Evolutionary conservation across 30 jellyfish, hydroid and myxozoan species (phyloP), one percentile per base, ranked within the genome.

Genomic region (Haliclystus octoradiatus): DNA sequence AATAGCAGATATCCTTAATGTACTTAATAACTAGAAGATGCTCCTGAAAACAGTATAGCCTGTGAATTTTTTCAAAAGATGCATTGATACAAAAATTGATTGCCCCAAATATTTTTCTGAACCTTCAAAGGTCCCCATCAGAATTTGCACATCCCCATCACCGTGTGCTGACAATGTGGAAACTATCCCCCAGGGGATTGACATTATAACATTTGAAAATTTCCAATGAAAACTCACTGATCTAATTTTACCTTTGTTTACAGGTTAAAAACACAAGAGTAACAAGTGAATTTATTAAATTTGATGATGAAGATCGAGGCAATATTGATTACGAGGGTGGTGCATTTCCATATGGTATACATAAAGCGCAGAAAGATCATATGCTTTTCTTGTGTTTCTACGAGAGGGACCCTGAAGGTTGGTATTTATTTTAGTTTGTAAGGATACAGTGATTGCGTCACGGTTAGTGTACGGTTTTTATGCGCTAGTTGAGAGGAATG

Each of bases 251-350:
- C 25, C 0, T 77, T 13, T 57, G 7, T 69, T 78, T 68, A 26
- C 23, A 84, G 96, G 96, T 84, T 13, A 34, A 28, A 5, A 67
- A 68, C 73, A 78, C 76, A 90, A 78, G 66, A 31, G 77, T 82
- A 1, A 69, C 96, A 29, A 84, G 96, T 68, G 96, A 84, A 60
- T 84, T 84, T 33, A 40, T 84, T 50, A 84, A 84, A 60, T 84
- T 77, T 33, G 96, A 84, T 63, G 96, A 84, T 31, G 96, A 84
- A 78, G 96, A 84, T 62, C 96, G 66, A 34, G 96, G 96, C 2
- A 84, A 84, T 46, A 78, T 85, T 32, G 96, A 84, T 40, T 76
- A 84, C 71, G 96, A 84, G 53, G 89, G 89, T 1, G 96, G 96
- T 1, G 93, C 74, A 0, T 84, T 74, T 68, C 96, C 96, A 9